Base-by-base conservation (phyloP, 2,113 vertebrate genomes). In the Oncorhynchus nerka region DNA sequence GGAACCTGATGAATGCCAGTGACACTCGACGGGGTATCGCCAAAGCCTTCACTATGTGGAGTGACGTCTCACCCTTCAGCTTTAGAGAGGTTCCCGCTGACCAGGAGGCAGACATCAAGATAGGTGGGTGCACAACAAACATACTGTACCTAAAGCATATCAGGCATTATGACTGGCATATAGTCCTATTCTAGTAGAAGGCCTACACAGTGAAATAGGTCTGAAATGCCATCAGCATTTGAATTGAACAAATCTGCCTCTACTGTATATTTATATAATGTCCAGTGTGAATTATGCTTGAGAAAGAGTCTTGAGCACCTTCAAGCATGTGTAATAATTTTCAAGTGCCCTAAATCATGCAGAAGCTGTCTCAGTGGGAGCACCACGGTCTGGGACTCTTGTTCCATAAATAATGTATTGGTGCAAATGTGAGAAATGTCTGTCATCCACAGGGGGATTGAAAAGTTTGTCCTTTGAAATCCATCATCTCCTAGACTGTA, bases 31-130 rank as follows among this genome's bases (percentile, higher is more conserved):
- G 85, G 79, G 97, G 95, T 0, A 92, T 99, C 0, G 94, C 94
- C 0, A 93, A 92, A 0, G 98, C 98, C 0, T 99, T 98, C 85
- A 89, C 92, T 20, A 96, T 97, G 97, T 99, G 98, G 98, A 98
- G 97, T 0, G 95, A 97, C 0, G 94, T 99, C 69, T 96, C 98
- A 0, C 96, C 97, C 0, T 99, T 99, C 93, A 95, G 93, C 85
- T 99, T 99, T 91, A 94, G 95, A 19, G 96, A 98, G 62, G 97
- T 99, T 68, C 94, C 95, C 0, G 89, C 90, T 0, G 92, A 95
- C 73, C 76, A 90, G 5, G 90, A 93, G 4, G 96, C 97, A 0
- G 97, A 98, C 87, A 92, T 99, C 20, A 95, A 95, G 74, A 99
- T 99, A 22, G 97, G 98, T 98, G 89, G 79, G 94, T 83, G 24